Percentiles rank a stretch among this genome's conserved stretches.
Conservation (phyloP, 2,113 vertebrate genomes). For the Chascanopsetta lugubris region DNA sequence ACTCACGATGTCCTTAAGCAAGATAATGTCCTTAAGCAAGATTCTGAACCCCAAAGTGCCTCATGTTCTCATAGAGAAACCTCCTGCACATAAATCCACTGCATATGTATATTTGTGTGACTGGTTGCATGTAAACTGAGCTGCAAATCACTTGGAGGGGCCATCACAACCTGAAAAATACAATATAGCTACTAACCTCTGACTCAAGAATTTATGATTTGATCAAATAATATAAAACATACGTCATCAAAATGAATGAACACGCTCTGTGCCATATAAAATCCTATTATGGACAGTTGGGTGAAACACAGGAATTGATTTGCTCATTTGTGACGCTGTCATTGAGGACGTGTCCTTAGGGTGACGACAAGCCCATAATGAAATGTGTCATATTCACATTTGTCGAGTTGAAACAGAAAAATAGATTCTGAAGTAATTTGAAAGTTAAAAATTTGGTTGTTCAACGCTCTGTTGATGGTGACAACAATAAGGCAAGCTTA, state of each 20-base stretch:
- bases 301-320: neutral
- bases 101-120: too few species aligned
- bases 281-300: neutral
- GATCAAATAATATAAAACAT: too few species aligned
- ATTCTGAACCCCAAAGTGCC: too few species aligned
- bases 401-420: neutral
- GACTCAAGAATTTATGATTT: too few species aligned
- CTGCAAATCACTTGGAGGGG: too few species aligned
- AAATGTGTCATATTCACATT: constrained; percentile 1
- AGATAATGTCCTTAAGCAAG: too few species aligned
- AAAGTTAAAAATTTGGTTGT: constrained; percentile 12
- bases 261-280: neutral
- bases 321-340: neutral
- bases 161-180: too few species aligned
- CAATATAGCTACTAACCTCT: too few species aligned
- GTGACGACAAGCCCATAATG: neutral
- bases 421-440: neutral
- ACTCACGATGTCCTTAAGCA: too few species aligned
- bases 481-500: constrained; percentile 18
- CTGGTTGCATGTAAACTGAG: too few species aligned
- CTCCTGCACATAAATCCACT: too few species aligned
- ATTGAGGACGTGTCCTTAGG: neutral
- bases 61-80: too few species aligned
- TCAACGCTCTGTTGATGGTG: neutral
- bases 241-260: neutral